These are phyloP conservation scores for Pseudorhiza aurosa DNA, from an alignment of 30 jellyfish, hydroid and myxozoan genomes.

Conservation along the genomic window DNA sequence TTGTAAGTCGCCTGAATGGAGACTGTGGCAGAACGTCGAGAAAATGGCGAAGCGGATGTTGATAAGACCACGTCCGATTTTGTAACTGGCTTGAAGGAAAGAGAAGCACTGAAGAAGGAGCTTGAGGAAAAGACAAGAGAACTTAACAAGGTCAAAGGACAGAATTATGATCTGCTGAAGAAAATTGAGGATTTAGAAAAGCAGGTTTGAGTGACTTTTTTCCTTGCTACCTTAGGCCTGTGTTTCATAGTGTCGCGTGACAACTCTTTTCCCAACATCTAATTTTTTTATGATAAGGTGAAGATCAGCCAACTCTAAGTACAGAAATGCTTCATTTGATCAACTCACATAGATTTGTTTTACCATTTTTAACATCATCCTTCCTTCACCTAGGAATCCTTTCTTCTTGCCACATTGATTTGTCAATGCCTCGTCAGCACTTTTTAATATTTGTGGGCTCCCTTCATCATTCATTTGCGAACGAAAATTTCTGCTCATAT, in stretches of 20 bases:
- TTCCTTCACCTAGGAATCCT: no score
- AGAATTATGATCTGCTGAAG: constrained; percentile 81
- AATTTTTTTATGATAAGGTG: background rate
- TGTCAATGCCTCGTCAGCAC: no score
- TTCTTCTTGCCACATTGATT: no score
- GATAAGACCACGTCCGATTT: constrained; percentile 76
- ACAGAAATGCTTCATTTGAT: background rate
- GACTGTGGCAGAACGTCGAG: constrained; percentile 1
- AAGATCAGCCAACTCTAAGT: background rate
- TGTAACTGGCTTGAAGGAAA: constrained; percentile 75
- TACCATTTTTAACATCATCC: no score
- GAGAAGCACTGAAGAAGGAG: constrained; percentile 72
- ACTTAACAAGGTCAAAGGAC: constrained; percentile 82
- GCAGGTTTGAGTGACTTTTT: constrained; percentile 75
- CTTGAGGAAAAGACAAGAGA: constrained; percentile 65
- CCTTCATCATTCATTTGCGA: no score
- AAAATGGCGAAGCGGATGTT: constrained; percentile 14
- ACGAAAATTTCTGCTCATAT: no score
- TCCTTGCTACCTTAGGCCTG: no score
- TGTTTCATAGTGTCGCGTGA: no score
- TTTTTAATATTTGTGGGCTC: no score
- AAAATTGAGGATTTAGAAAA: constrained; percentile 75
- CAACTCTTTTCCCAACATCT: background rate
- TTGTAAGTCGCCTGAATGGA: no score
- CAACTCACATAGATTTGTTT: background rate